Conservation (phyloP, 1,140 invertebrate genomes). For the Oedothorax gibbosus region DNA sequence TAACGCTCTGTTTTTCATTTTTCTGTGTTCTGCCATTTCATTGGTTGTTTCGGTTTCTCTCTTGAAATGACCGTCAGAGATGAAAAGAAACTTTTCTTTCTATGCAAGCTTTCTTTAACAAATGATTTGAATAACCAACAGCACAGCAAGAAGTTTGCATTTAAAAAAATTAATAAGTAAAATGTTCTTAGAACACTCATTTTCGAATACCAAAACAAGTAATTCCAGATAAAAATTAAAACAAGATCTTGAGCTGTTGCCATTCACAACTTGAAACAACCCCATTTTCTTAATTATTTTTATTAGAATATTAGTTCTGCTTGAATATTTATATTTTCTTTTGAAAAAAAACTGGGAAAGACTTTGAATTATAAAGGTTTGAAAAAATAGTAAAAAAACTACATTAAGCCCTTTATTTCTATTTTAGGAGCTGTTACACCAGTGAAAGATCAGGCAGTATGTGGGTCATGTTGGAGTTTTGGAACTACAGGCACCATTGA, state of each 20-base stretch:
- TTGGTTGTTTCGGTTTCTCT: too few relatives aligned
- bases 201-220: too few relatives aligned
- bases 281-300: not conserved
- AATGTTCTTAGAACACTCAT: too few relatives aligned
- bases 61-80: too few relatives aligned
- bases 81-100: too few relatives aligned
- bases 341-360: too few relatives aligned
- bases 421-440: slow-evolving; percentile 85
- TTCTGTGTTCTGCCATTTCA: too few relatives aligned
- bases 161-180: not conserved
- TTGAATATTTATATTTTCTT: too few relatives aligned
- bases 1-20: too few relatives aligned
- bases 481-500: slow-evolving; percentile 93
- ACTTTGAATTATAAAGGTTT: too few relatives aligned
- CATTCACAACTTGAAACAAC: not conserved
- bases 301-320: not conserved
- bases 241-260: not conserved
- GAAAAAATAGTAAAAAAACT: not conserved
- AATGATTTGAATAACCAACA: too few relatives aligned
- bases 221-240: not conserved
- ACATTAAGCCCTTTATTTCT: not conserved
- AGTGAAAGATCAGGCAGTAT: slow-evolving; percentile 81
- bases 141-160: not conserved
- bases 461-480: slow-evolving; percentile 97
- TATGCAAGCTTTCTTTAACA: too few relatives aligned